Evolutionary conservation across 2,888 invertebrate genomes (phyloP), one percentile per base, ranked within the genome.

Genomic region (Thalpophila matura): DNA sequence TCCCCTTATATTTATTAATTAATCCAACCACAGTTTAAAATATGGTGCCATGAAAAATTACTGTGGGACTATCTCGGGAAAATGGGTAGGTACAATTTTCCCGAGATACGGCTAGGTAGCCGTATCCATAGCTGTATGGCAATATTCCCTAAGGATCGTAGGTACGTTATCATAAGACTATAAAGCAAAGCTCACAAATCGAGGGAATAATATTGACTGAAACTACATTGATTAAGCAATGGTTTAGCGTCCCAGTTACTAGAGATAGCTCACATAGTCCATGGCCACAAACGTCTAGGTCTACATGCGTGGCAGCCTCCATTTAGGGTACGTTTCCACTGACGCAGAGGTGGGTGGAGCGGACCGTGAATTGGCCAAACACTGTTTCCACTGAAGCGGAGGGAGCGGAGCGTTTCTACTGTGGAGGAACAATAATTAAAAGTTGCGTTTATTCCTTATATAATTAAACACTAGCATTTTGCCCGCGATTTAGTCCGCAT

Each of bases 1-100:
- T 35, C 27, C 37, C 22, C 46, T 38, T 16, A 38, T 55, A 24
- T 58, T 37, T 31, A 53, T 16, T 55, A 55, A 72, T n/a, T 43
- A 47, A 57, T 29, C 35, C 24, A 20, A 7, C 24, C 7, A 12
- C 46, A 1, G 7, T 6, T 7, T 43, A 38, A 37, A 38, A 53
- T 72, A 65, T 27, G 16, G 27, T 31, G 14, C 4, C 45, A 38
- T 59, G 27, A 26, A 59, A 54, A 54, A 3, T 56, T 29, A 27
- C 18, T 29, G 18, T 14, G 24, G 31, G 12, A 50, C 46, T 59
- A 51, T 55, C 59, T 55, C 29, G 22, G 38, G n/a, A 18, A 55
- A 67, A 70, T 59, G 50, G 45, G 22, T n/a, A n/a, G n/a, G n/a
- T n/a, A n/a, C n/a, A n/a, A n/a, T n/a, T n/a, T n/a, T n/a, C n/a